Percentiles rank a stretch among this genome's conserved stretches.
Conservation (phyloP, 2,888 invertebrate genomes). For the Lasius fuliginosus region DNA sequence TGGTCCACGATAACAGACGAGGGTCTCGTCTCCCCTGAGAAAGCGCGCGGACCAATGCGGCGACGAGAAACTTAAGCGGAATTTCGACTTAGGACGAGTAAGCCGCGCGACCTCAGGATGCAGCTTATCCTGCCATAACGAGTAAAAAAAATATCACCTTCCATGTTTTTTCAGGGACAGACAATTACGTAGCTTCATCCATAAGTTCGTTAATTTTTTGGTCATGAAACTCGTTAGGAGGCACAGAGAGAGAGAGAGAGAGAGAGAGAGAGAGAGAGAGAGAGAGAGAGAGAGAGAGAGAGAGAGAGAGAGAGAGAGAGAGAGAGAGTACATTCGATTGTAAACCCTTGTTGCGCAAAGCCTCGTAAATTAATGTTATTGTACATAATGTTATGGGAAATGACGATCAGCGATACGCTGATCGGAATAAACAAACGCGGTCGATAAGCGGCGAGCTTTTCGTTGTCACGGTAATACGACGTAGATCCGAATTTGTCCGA, state of each 20-base stretch:
- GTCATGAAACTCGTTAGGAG: neutral
- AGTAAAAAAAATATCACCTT: neutral
- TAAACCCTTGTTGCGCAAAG: neutral
- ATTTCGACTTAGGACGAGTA: conserved; percentile 54
- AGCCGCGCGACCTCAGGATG: neutral
- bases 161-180: neutral
- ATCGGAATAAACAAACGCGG: conserved; percentile 26
- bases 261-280: too few species aligned
- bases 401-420: neutral
- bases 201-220: neutral
- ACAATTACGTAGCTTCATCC: neutral
- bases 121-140: neutral
- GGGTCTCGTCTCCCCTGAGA: conserved; percentile 36
- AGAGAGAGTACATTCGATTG: neutral
- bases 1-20: conserved; percentile 77
- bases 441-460: neutral
- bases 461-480: conserved; percentile 17
- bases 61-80: conserved; percentile 61
- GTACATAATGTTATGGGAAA: neutral
- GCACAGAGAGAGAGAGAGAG: too few species aligned
- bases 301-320: too few species aligned
- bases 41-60: conserved; percentile 23
- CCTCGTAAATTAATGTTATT: conserved; percentile 18
- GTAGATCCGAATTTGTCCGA: conserved; percentile 32
- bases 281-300: too few species aligned